A percentile compares a stretch with the other conserved stretches of the same genome.
Evolutionary conservation across 1,140 invertebrate genomes (phyloP).

Genomic region (Vanessa tameamea): DNA sequence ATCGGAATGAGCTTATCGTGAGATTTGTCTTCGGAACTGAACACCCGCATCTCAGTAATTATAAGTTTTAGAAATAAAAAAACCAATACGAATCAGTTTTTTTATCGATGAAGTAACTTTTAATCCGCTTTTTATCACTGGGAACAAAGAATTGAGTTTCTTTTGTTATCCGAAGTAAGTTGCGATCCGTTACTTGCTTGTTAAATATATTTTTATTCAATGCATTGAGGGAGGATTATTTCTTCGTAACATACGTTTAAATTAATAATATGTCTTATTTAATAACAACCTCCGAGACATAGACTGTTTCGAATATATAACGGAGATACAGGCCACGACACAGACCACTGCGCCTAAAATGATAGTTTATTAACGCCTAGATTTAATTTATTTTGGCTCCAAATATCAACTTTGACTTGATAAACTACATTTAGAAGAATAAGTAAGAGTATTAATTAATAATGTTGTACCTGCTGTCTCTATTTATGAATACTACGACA

Average conservation of each 20-base stretch:
- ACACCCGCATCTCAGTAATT: slow-evolving; percentile 17
- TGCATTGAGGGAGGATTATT: neutral
- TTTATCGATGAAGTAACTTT: slow-evolving; percentile 9
- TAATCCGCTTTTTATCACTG: slow-evolving; percentile 13
- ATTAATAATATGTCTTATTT: too few species aligned
- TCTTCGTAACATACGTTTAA: neutral
- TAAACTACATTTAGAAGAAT: too few species aligned
- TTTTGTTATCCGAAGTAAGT: neutral
- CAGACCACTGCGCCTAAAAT: too few species aligned
- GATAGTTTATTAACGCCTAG: too few species aligned
- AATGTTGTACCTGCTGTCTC: too few species aligned
- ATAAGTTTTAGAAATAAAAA: slow-evolving; percentile 6
- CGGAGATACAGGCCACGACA: too few species aligned
- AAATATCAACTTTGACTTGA: too few species aligned
- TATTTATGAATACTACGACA: too few species aligned
- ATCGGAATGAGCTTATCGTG: slow-evolving; percentile 13
- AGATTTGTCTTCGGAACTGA: slow-evolving; percentile 14
- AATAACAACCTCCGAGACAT: too few species aligned
- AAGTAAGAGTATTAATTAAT: too few species aligned
- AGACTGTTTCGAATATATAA: too few species aligned
- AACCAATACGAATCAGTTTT: slow-evolving; percentile 5
- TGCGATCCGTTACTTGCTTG: neutral
- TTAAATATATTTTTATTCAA: neutral
- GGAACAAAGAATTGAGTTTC: neutral
- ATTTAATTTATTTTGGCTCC: too few species aligned